Base-by-base conservation (phyloP, 2,888 invertebrate species). In the Epinotia nisella region DNA sequence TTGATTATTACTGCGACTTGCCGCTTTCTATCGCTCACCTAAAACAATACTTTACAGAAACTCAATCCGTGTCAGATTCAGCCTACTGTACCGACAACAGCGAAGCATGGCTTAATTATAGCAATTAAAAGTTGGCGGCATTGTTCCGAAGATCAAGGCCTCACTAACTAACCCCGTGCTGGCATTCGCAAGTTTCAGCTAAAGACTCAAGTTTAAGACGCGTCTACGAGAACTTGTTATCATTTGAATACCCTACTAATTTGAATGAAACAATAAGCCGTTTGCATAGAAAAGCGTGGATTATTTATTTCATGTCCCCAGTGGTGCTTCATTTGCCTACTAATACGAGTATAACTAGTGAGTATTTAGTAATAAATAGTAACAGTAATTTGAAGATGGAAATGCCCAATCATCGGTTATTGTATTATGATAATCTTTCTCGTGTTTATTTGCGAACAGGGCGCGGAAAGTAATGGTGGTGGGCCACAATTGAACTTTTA, bases 101-200 rank as follows among this genome's bases (percentile, higher is more conserved):
- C 39, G 35, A 49, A 62, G 70, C 62, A 56, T 39, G 49, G 68
- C 64, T 72, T 76, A 75, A 75, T 76, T 72, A 70, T 56, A 61
- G 67, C 76, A 72, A 74, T 75, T 74, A 75, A 76, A 76, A 75
- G 62, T 76, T 76, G 64, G 51, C 68, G 65, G 53, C 76, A 74
- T 71, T 75, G 72, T 73, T 74, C 56, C 15, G 15, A n/a, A 73
- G 67, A 66, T 71, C 74, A 70, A 67, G 60, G 67, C 51, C 51
- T n/a, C 21, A 58, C 61, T 67, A 73, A 73, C 72, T 65, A 74
- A 70, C 65, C 45, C 19, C 60, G 69, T 62, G 41, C 61, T 17
- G 61, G 56, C 17, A 39, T 65, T 65, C 53, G 39, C 58, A 74
- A 65, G 74, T 60, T 74, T 64, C 13, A 59, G 58, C 53, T 53